Evolutionary conservation across 2,888 invertebrate species (phyloP).

Genomic region (Carcina quercana): DNA sequence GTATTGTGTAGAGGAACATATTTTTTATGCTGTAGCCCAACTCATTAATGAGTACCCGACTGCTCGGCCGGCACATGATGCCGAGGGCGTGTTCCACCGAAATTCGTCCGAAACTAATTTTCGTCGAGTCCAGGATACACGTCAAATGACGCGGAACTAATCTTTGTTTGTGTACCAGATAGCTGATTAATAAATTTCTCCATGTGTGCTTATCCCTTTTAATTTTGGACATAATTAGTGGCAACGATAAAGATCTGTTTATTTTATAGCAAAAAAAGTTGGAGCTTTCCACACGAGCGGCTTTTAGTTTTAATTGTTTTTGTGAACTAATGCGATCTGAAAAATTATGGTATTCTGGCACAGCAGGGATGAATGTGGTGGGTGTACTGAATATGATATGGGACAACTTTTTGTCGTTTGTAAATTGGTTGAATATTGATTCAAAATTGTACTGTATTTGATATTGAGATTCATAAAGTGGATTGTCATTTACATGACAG

Average conservation of each 20-base stretch:
- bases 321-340: too few relatives aligned
- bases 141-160: constrained; percentile 54
- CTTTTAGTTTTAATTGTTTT: too few relatives aligned
- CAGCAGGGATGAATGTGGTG: too few relatives aligned
- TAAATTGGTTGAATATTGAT: too few relatives aligned
- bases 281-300: too few relatives aligned
- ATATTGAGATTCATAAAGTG: too few relatives aligned
- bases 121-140: constrained; percentile 43
- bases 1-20: constrained; percentile 63
- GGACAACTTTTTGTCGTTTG: too few relatives aligned
- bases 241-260: not conserved
- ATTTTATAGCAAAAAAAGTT: too few relatives aligned
- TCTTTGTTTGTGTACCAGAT: constrained; percentile 42
- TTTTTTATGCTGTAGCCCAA: constrained; percentile 63
- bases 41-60: constrained; percentile 57
- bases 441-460: too few relatives aligned
- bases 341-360: too few relatives aligned
- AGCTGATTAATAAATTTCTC: constrained; percentile 6
- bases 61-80: constrained; percentile 56
- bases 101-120: constrained; percentile 55
- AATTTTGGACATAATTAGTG: not conserved
- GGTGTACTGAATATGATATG: too few relatives aligned
- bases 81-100: constrained; percentile 34
- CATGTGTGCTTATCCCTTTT: constrained; percentile 3
- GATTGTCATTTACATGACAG: too few relatives aligned